Base-by-base conservation (phyloP, 2,797 vertebrate genomes). In the Hypotaenidia okinawae region DNA sequence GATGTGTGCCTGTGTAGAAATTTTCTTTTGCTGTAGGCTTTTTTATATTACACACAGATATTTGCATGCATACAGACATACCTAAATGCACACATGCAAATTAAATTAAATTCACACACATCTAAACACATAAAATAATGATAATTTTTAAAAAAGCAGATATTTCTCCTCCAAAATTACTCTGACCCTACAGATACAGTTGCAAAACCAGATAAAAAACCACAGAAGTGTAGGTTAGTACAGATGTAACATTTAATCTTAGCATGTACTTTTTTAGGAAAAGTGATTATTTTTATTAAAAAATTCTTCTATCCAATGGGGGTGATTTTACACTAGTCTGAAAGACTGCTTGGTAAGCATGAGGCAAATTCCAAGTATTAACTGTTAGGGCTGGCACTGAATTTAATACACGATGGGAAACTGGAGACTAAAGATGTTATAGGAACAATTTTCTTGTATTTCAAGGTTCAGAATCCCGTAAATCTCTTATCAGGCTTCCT, bases 381-480 rank as follows among this genome's bases (percentile, higher is more conserved):
- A 74, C 25, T 80, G 13, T 62, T 92, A 25, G 28, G n/a, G 84
- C 79, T 90, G 82, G 84, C 25, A 27, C 37, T 75, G 72, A 89
- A 80, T 83, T 90, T 85, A 86, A 76, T 74, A 55, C 43, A 81
- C 0, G 2, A 41, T 59, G 39, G 57, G 62, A 94, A 95, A 90
- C 62, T 89, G 58, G 55, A 94, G 66, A 59, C 43, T 79, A 54
- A 85, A 84, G 23, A 8, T 57, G 22, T 89, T 85, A 59, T 28
- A 91, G 57, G 54, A 89, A 41, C 8, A 95, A 72, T 91, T 93
- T 89, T 92, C 62, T 58, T 84, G 7, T 35, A 89, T 91, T 94
- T 95, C 68, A 92, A 76, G 68, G 32, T 89, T 94, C 35, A 62
- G 76, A 95, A 94, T 83, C 51, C 85, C 9, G 54, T 45, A 91